phyloP scores from a whole-genome alignment of 2,888 invertebrate species.

The Thereva nobilitata region DNA sequence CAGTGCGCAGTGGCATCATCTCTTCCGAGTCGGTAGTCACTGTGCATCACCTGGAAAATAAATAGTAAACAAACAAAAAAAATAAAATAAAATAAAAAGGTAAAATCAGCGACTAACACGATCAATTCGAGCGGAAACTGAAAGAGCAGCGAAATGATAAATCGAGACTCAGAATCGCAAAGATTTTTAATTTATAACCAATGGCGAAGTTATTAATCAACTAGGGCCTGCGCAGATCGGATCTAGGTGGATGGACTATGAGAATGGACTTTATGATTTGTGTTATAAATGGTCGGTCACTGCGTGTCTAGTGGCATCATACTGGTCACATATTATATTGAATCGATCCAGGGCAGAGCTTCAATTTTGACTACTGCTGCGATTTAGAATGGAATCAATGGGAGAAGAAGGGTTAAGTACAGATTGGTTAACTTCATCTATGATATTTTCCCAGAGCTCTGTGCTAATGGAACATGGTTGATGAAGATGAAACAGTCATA shows the following conservation, averaged over 20 bases:
- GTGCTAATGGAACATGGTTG: too few relatives aligned
- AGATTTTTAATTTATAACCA: slow-evolving; percentile 59
- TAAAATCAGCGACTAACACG: neutral
- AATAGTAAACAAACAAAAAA: slow-evolving; percentile 1
- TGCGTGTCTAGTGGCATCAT: slow-evolving; percentile 19
- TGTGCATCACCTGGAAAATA: neutral
- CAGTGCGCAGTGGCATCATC: neutral
- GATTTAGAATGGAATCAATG: slow-evolving; percentile 15
- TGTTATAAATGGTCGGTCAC: slow-evolving; percentile 12
- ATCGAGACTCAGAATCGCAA: slow-evolving; percentile 59
- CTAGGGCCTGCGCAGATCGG: slow-evolving; percentile 36
- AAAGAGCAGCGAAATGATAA: slow-evolving; percentile 50
- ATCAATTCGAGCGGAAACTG: slow-evolving; percentile 43
- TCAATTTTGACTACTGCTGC: slow-evolving; percentile 26
- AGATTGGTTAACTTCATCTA: too few relatives aligned
- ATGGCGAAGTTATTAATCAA: slow-evolving; percentile 56
- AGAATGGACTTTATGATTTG: slow-evolving; percentile 12
- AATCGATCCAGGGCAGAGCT: slow-evolving; percentile 15
- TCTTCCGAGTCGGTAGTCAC: slow-evolving; percentile 12
- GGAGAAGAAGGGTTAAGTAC: too few relatives aligned
- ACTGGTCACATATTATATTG: slow-evolving; percentile 12
- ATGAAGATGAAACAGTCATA: too few relatives aligned
- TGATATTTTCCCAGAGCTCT: too few relatives aligned
- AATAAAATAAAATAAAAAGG: slow-evolving; percentile 19
- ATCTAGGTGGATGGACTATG: slow-evolving; percentile 30